Percentiles rank a stretch among this genome's conserved stretches.
Conservation (phyloP, 2,888 invertebrate species). For the Gryllus longicercus region DNA sequence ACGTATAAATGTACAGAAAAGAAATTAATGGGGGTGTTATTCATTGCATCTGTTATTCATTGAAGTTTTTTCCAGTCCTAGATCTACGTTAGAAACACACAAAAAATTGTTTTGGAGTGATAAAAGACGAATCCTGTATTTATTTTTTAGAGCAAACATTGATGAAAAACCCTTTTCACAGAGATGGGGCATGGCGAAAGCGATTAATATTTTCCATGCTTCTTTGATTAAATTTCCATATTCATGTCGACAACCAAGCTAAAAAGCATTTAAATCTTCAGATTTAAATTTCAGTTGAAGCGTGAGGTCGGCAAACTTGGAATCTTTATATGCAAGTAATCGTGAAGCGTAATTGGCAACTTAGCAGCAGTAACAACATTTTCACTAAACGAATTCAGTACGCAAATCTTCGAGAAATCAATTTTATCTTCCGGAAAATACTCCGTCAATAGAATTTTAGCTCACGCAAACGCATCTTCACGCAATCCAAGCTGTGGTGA, state of each 20-base stretch:
- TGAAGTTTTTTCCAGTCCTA: neutral
- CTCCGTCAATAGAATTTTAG: neutral
- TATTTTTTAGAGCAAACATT: too few relatives aligned
- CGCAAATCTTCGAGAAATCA: neutral
- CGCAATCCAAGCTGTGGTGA: neutral
- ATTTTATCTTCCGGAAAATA: neutral
- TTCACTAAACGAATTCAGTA: neutral
- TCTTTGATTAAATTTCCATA: neutral
- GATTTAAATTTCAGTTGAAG: neutral
- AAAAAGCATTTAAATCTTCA: neutral
- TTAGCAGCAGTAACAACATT: neutral
- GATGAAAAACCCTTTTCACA: neutral
- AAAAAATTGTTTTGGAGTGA: neutral
- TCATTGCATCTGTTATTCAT: neutral
- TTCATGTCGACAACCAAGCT: neutral
- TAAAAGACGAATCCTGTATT: neutral
- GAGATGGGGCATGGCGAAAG: neutral
- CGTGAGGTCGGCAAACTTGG: neutral
- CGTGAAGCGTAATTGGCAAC: neutral
- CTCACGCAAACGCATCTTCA: neutral
- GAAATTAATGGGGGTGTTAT: neutral
- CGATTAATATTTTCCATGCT: neutral
- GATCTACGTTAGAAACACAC: neutral
- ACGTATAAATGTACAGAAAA: neutral
- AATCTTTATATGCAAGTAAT: neutral